These are phyloP conservation scores for Apogon talboti DNA, from an alignment of 2,797 vertebrate genomes.

Conservation along the genomic window DNA sequence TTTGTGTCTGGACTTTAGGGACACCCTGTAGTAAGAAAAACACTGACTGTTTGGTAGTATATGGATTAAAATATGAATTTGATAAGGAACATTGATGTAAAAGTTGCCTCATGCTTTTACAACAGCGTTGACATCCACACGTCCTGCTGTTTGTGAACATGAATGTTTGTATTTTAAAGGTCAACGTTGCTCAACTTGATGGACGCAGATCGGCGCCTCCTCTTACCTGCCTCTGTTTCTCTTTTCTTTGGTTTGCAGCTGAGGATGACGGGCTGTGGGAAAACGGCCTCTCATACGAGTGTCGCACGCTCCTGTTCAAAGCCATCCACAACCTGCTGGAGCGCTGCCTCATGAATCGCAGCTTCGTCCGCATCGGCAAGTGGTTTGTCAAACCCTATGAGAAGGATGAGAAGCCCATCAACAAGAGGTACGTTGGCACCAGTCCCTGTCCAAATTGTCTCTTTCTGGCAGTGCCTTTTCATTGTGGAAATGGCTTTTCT, in stretches of 20 bases:
- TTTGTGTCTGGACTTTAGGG: too few relatives aligned
- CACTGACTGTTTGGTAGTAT: too few relatives aligned
- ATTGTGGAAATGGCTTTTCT: not conserved
- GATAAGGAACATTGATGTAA: too few relatives aligned
- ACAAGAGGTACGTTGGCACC: constrained; percentile 89
- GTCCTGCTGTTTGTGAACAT: not conserved
- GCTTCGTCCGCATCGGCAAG: constrained; percentile 94
- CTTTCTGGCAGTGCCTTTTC: not conserved
- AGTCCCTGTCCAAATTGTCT: constrained; percentile 1
- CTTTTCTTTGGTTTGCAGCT: constrained; percentile 73
- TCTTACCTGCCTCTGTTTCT: constrained; percentile 6
- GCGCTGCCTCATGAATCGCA: constrained; percentile 94
- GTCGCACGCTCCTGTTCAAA: constrained; percentile 96
- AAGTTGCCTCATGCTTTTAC: too few relatives aligned
- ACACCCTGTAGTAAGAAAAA: too few relatives aligned
- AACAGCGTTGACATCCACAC: too few relatives aligned
- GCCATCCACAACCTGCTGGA: constrained; percentile 97
- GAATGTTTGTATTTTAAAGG: constrained; percentile 9
- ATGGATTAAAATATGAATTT: too few relatives aligned
- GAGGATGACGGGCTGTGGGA: constrained; percentile 97
- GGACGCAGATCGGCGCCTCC: not conserved
- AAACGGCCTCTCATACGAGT: constrained; percentile 95
- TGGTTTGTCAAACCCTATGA: constrained; percentile 99
- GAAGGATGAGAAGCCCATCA: constrained; percentile 98
- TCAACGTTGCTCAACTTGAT: not conserved